Evolutionary conservation across 2,888 invertebrate species (phyloP).

Genomic region (Strigamia maritima): DNA sequence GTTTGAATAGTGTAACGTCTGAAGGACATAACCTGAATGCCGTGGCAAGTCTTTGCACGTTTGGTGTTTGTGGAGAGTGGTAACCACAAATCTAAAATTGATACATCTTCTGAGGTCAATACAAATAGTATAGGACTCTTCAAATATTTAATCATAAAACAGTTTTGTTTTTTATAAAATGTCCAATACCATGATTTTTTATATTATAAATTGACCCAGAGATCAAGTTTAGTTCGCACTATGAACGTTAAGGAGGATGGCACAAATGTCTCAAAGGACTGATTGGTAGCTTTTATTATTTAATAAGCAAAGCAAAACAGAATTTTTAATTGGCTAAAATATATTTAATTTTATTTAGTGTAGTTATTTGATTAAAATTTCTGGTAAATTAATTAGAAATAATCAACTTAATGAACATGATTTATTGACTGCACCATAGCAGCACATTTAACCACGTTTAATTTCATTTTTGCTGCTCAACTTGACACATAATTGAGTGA

Average conservation of each 20-base stretch:
- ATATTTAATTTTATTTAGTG: too few species aligned
- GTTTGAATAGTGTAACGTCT: constrained; percentile 23
- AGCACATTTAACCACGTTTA: not conserved
- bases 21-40: constrained; percentile 5
- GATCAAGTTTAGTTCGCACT: too few species aligned
- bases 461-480: not conserved
- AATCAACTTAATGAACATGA: not conserved
- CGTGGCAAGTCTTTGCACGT: not conserved
- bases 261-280: too few species aligned
- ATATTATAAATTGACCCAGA: too few species aligned
- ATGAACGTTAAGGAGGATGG: too few species aligned
- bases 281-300: too few species aligned
- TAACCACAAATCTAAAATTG: not conserved
- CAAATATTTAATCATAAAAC: too few species aligned
- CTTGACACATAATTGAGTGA: too few species aligned
- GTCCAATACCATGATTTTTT: not conserved
- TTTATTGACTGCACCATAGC: not conserved
- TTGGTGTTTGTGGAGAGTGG: not conserved
- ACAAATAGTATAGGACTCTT: too few species aligned
- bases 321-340: too few species aligned
- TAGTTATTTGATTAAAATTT: not conserved
- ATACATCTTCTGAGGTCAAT: not conserved
- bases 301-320: too few species aligned
- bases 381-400: not conserved
- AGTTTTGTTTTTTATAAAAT: not conserved